Base-by-base conservation (phyloP, 2,113 vertebrate genomes). In the Centropus unirufus region DNA sequence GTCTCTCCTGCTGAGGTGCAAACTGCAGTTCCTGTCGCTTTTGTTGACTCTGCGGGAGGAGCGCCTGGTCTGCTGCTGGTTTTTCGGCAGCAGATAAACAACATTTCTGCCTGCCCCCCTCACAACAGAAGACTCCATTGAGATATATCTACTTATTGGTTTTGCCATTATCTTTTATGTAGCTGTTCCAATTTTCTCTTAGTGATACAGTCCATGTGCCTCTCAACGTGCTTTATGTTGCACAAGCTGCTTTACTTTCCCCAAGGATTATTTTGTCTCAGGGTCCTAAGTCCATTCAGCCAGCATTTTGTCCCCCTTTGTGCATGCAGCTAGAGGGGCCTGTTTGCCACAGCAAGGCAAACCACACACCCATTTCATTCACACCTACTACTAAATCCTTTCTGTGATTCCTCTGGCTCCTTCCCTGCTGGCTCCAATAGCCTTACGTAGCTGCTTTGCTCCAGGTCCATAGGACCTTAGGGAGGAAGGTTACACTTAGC, bases 21-120 rank as follows among this genome's bases (percentile, higher is more conserved):
- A 67, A 92, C 68, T 95, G 75, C 76, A 52, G 42, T 55, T 89
- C 34, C 59, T 69, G 29, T 70, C 92, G 89, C 59, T 74, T 88
- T 95, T 95, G 83, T 94, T 95, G 78, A 79, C 67, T 85, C 84
- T 89, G 82, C 73, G 61, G 78, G 55, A 93, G 59, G 64, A 87
- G 23, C 49, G 49, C 66, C 57, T 84, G 29, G 6, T 69, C 75
- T 77, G 55, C 58, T 80, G 42, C 59, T 86, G 40, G 0, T 26
- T 89, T 93, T 89, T 69, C 79, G 75, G 26, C 59, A 86, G 40
- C 52, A 77, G n/a, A 57, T 66, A 59, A 72, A 75, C 44, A 58
- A 32, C 32, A n/a, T 29, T 83, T 70, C 68, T 9, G 0, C 61
- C 61, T 78, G 84, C 57, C 15, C 19, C 16, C 29, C 11, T 83